A percentile compares a stretch with the other conserved stretches of the same genome.
Conservation (phyloP, 2,888 invertebrate species). For the Platycheirus albimanus region DNA sequence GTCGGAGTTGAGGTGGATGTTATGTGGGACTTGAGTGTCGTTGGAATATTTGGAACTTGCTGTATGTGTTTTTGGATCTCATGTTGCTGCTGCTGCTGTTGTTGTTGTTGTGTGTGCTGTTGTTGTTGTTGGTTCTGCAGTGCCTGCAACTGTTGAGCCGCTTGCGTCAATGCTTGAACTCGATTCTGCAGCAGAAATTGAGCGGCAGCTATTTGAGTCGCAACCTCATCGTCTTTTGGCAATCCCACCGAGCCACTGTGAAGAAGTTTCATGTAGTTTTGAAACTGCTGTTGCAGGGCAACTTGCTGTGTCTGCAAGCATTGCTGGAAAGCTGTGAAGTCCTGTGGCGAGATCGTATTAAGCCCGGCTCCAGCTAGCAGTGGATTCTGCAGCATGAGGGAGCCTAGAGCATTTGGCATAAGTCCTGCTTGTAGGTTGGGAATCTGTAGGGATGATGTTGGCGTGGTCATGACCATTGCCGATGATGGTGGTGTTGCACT, state of each 20-base stretch:
- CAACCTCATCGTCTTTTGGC: slow-evolving; percentile 79
- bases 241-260: slow-evolving; percentile 79
- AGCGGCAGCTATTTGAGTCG: slow-evolving; percentile 83
- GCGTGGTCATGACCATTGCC: slow-evolving; percentile 75
- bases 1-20: slow-evolving; percentile 80
- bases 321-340: slow-evolving; percentile 81
- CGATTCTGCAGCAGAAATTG: slow-evolving; percentile 91
- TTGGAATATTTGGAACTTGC: slow-evolving; percentile 75
- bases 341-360: slow-evolving; percentile 79
- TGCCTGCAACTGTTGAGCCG: slow-evolving; percentile 92
- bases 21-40: slow-evolving; percentile 55
- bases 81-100: slow-evolving; percentile 70
- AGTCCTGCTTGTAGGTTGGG: slow-evolving; percentile 72
- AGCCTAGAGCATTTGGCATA: slow-evolving; percentile 72
- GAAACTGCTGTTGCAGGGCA: slow-evolving; percentile 82
- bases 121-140: slow-evolving; percentile 87
- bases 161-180: slow-evolving; percentile 90
- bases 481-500: slow-evolving; percentile 80
- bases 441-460: slow-evolving; percentile 57
- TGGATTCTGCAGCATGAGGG: slow-evolving; percentile 77
- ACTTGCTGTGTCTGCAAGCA: slow-evolving; percentile 81
- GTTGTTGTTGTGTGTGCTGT: slow-evolving; percentile 75
- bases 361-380: slow-evolving; percentile 76
- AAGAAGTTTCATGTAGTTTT: slow-evolving; percentile 81
- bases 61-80: slow-evolving; percentile 72